A percentile compares a stretch with the other conserved stretches of the same genome.
phyloP scores from a whole-genome alignment of 2,888 invertebrate genomes.

The Eilema caniola region DNA sequence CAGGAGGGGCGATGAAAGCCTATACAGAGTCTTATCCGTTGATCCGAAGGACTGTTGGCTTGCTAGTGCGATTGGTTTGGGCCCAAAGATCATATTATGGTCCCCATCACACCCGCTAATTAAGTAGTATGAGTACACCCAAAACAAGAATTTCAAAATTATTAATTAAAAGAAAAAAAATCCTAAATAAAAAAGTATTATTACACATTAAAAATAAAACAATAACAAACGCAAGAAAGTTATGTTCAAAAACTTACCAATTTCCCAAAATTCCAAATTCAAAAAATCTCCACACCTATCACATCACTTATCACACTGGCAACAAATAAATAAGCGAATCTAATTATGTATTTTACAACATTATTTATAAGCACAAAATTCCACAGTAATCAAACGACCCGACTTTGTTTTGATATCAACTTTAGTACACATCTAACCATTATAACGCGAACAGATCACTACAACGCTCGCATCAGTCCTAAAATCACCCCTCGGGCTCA shows the following conservation, averaged over 20 bases:
- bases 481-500: conserved; percentile 41
- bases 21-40: background rate
- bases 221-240: background rate
- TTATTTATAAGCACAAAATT: conserved; percentile 47
- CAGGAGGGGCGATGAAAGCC: background rate
- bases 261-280: conserved; percentile 40
- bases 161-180: too few species aligned
- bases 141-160: too few species aligned
- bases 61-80: background rate
- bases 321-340: conserved; percentile 27
- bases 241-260: conserved; percentile 36
- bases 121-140: too few species aligned
- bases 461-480: conserved; percentile 34
- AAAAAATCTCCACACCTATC: conserved; percentile 28
- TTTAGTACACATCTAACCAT: conserved; percentile 40
- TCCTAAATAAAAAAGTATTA: background rate
- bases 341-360: conserved; percentile 45
- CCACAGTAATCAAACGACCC: conserved; percentile 48
- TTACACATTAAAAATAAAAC: background rate
- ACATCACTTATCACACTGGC: conserved; percentile 46
- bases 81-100: background rate
- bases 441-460: conserved; percentile 33
- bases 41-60: background rate
- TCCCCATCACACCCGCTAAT: too few species aligned
- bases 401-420: conserved; percentile 45